A percentile compares a stretch with the other conserved stretches of the same genome.
phyloP scores from a whole-genome alignment of 2,113 vertebrate species.

The Sciurus niger region DNA sequence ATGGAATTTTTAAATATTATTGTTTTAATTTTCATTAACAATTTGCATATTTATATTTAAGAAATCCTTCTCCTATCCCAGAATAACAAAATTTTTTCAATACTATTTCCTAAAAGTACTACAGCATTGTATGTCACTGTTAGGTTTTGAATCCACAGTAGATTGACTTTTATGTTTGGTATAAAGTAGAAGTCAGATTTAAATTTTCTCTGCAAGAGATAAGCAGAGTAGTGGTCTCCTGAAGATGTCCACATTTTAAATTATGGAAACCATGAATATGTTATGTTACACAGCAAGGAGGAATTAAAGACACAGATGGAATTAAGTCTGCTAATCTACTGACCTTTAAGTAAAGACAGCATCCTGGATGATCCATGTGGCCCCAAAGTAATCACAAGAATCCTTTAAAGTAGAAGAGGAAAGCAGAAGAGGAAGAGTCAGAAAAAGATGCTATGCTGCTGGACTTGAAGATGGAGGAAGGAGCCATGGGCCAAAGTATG shows the following conservation, averaged over 20 bases:
- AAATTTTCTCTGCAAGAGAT: not conserved
- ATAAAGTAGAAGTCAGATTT: not conserved
- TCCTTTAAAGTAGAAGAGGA: not conserved
- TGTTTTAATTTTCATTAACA: not conserved
- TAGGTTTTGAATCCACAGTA: not conserved
- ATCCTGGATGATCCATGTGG: not conserved
- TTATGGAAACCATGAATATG: not conserved
- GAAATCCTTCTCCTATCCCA: not conserved
- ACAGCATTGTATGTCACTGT: not conserved
- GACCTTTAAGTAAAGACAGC: not conserved
- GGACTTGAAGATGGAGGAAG: not conserved
- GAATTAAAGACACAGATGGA: not conserved
- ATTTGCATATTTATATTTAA: not conserved
- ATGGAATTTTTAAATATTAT: not conserved
- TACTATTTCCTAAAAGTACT: not conserved
- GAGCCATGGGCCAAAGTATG: not conserved
- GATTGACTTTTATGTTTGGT: constrained; percentile 4
- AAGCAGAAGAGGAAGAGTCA: constrained; percentile 1
- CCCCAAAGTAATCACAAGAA: not conserved
- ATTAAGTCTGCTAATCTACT: constrained; percentile 17
- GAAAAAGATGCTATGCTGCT: not conserved
- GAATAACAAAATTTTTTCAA: constrained; percentile 26
- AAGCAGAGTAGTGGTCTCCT: not conserved
- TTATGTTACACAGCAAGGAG: not conserved
- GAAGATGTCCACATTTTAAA: not conserved